Conservation (phyloP, 2,797 vertebrate species). For the Ciconia nigra region DNA sequence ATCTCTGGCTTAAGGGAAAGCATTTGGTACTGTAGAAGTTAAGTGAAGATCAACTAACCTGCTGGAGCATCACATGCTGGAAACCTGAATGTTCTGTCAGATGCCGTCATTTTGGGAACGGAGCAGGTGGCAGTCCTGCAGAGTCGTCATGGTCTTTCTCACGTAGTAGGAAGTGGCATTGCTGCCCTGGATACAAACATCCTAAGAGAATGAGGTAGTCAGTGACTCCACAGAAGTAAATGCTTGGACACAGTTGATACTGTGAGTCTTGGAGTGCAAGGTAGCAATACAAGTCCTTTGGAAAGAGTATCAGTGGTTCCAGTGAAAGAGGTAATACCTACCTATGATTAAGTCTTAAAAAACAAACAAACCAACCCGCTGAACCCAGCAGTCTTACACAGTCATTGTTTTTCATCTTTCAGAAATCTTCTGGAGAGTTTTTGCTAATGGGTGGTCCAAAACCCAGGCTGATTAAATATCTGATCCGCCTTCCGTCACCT, state of each 20-base stretch:
- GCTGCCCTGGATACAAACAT: constrained; percentile 33
- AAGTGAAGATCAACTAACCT: constrained; percentile 29
- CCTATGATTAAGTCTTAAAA: background rate
- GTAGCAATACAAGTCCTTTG: background rate
- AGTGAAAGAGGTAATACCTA: background rate
- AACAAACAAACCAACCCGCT: background rate
- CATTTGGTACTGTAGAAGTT: background rate
- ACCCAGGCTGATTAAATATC: background rate
- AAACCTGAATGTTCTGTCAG: constrained; percentile 13
- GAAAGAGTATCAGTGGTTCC: background rate
- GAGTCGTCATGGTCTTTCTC: background rate
- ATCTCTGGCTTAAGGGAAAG: background rate
- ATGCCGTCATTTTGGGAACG: background rate
- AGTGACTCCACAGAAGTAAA: background rate
- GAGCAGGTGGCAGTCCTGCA: background rate
- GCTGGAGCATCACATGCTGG: constrained; percentile 4
- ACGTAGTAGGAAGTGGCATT: constrained; percentile 22
- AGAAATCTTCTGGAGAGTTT: background rate
- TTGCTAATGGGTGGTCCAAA: background rate
- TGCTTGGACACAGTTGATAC: background rate
- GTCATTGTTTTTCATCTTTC: background rate
- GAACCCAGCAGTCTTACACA: background rate
- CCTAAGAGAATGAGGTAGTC: background rate
- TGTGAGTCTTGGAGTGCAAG: background rate
- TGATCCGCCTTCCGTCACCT: background rate